Percentiles rank a stretch among this genome's conserved stretches.
phyloP scores from a whole-genome alignment of 2,888 invertebrate species.

The Caenorhabditis panamensis region DNA sequence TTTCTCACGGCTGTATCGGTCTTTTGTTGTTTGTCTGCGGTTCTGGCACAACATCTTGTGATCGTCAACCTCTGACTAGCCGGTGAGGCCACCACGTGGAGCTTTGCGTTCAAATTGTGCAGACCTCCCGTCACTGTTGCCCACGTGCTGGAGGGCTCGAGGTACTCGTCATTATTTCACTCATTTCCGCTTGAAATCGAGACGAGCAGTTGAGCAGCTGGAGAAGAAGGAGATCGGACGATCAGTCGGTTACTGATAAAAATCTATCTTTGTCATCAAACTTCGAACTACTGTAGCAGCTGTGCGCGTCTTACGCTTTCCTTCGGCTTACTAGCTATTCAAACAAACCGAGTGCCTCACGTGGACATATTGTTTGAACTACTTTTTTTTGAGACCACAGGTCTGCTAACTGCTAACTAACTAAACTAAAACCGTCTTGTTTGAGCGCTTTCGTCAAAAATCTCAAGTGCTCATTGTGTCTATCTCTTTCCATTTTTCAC shows the following conservation, averaged over 20 bases:
- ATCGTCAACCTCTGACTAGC: constrained; percentile 49
- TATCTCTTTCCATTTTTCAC: constrained; percentile 26
- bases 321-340: constrained; percentile 29
- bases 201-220: not conserved
- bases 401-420: constrained; percentile 47
- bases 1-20: constrained; percentile 51
- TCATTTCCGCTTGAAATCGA: constrained; percentile 24
- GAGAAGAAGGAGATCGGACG: no score
- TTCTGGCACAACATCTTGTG: constrained; percentile 31
- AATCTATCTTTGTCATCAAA: not conserved
- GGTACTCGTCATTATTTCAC: constrained; percentile 12
- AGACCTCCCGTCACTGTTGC: not conserved
- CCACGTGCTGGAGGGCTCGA: constrained; percentile 29
- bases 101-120: constrained; percentile 52
- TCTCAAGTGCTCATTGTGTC: constrained; percentile 12
- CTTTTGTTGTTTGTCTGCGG: constrained; percentile 45
- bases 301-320: constrained; percentile 33
- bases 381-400: constrained; percentile 48
- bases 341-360: constrained; percentile 45
- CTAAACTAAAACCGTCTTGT: constrained; percentile 43
- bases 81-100: constrained; percentile 38
- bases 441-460: constrained; percentile 42
- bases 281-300: constrained; percentile 21
- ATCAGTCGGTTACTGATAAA: no score
- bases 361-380: constrained; percentile 52